Percentiles rank a stretch among this genome's conserved stretches.
phyloP scores from a whole-genome alignment of 2,797 vertebrate genomes.

The Columba guinea region DNA sequence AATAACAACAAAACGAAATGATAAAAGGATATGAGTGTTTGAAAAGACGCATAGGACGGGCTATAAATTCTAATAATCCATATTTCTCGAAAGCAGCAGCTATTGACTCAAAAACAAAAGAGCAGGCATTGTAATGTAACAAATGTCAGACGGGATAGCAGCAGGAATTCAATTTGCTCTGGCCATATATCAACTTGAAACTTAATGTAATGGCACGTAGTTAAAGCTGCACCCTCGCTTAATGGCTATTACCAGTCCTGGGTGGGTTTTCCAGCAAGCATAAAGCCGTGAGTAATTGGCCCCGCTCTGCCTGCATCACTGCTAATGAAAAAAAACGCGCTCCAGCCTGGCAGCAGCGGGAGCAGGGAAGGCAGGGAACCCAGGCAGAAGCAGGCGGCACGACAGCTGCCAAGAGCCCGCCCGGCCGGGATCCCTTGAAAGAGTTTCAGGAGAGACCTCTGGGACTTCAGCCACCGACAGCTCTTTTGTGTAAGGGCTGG shows the following conservation, averaged over 20 bases:
- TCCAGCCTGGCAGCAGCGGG: neutral
- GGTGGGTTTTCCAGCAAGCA: slow-evolving; percentile 67
- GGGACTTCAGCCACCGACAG: neutral
- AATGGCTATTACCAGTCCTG: slow-evolving; percentile 72
- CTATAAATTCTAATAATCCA: slow-evolving; percentile 78
- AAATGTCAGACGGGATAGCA: slow-evolving; percentile 72
- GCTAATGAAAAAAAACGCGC: slow-evolving; percentile 40
- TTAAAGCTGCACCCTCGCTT: slow-evolving; percentile 74
- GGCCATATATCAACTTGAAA: slow-evolving; percentile 69
- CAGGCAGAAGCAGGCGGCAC: neutral
- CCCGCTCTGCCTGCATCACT: slow-evolving; percentile 29
- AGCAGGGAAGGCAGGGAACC: slow-evolving; percentile 1
- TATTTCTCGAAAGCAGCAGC: slow-evolving; percentile 75
- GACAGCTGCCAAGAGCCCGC: neutral
- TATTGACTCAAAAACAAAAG: slow-evolving; percentile 77
- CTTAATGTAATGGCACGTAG: slow-evolving; percentile 72
- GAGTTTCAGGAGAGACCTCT: neutral
- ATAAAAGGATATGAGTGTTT: slow-evolving; percentile 74
- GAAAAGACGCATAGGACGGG: slow-evolving; percentile 62
- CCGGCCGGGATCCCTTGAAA: neutral
- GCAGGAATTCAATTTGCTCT: slow-evolving; percentile 75
- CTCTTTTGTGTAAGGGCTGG: neutral
- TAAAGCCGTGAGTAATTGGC: slow-evolving; percentile 69
- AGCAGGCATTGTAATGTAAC: slow-evolving; percentile 72
- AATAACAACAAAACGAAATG: slow-evolving; percentile 72